Conservation (phyloP, 2,888 invertebrate genomes). For the Conops quadrifasciatus region DNA sequence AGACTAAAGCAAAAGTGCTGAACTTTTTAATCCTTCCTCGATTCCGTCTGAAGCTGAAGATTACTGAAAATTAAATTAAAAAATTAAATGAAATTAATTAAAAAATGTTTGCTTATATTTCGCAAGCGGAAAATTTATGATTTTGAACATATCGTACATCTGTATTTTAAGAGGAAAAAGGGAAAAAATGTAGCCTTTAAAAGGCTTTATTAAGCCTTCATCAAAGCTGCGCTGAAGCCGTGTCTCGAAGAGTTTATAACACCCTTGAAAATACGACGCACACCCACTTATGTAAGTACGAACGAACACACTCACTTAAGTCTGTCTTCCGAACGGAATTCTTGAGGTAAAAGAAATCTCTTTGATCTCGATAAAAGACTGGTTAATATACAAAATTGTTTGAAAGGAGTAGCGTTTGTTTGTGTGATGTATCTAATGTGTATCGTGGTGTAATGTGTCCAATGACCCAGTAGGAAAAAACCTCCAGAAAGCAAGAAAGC, state of each 20-base stretch:
- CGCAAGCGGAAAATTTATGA: no score
- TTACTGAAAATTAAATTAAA: not conserved
- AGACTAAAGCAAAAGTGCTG: not conserved
- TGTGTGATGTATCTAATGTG: not conserved
- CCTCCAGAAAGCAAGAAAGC: no score
- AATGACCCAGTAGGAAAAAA: no score
- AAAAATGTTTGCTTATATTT: not conserved
- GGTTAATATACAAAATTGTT: no score
- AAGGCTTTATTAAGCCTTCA: not conserved
- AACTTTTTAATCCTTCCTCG: not conserved
- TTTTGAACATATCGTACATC: no score
- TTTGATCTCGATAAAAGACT: slow-evolving; percentile 7
- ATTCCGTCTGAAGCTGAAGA: not conserved
- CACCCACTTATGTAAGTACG: not conserved
- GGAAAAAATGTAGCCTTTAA: not conserved
- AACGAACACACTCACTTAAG: slow-evolving; percentile 6
- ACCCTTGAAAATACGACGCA: not conserved
- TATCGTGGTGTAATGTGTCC: not conserved
- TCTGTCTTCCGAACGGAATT: not conserved
- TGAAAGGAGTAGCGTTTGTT: not conserved
- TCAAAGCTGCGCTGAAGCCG: not conserved
- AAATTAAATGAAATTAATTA: not conserved
- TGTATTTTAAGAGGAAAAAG: no score
- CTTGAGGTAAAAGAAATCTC: not conserved
- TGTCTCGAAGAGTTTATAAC: slow-evolving; percentile 5